Base-by-base conservation (phyloP, 2,113 vertebrate genomes). In the Cynocephalus volans region DNA sequence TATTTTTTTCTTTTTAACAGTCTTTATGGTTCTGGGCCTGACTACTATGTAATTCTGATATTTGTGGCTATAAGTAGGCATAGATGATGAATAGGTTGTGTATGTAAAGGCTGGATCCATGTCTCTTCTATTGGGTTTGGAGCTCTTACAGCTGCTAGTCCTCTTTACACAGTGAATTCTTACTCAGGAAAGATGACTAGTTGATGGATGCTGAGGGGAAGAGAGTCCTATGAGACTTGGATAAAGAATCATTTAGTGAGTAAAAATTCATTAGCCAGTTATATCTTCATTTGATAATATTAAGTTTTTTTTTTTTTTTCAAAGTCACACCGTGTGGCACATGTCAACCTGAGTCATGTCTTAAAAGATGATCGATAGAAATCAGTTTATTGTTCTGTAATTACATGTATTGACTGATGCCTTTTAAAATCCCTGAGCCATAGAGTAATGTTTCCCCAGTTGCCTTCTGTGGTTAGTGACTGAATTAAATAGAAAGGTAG, bases 351-450 rank as follows among this genome's bases (percentile, higher is more conserved):
- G 36, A 96, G 93, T 98, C 93, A 95, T 89, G 56, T 97, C 97
- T 98, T 97, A 88, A 98, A 96, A 73, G 64, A 82, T 94, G 87
- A 97, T 98, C 86, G 0, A 84, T 98, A 97, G 90, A 97, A 98
- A 98, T 98, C 93, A 98, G 96, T 98, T 97, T 97, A 86, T 98
- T 98, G 95, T 97, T 98, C 95, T 97, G 73, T 98, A 98, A 98
- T 98, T 98, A 98, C 21, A 86, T 93, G 75, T 84, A 98, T 97
- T 81, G 90, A 98, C 89, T 97, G 95, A 87, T 98, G 93, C 97
- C 86, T 97, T 98, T 89, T 98, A 95, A 98, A 98, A 95, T 97
- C 96, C 86, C 48, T 97, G 95, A 98, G 89, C 97, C 94, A 60
- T 95, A 83, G 90, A 98, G 92, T 77, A 82, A 64, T 94, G 81